Evolutionary conservation across 1,140 invertebrate genomes (phyloP).

Genomic region (Drosophila suzukii): DNA sequence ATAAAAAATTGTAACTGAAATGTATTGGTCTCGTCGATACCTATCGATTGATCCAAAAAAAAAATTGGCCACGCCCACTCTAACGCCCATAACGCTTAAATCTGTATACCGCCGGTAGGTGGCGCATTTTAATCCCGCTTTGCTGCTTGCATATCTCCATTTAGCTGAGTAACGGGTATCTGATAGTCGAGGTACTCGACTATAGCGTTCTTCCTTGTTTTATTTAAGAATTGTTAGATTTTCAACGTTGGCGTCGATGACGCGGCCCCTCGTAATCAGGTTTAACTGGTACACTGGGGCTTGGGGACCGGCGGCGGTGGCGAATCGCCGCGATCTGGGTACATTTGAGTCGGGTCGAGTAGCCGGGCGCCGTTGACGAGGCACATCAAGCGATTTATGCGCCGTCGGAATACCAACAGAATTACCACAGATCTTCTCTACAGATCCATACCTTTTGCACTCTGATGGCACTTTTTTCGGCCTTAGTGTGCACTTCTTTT

Average conservation of each 20-base stretch:
- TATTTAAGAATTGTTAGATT: slow-evolving; percentile 73
- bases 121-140: too few species aligned
- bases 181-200: too few species aligned
- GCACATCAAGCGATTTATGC: slow-evolving; percentile 47
- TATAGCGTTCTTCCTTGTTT: too few species aligned
- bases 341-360: slow-evolving; percentile 28
- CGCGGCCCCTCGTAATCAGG: slow-evolving; percentile 65
- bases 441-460: slow-evolving; percentile 13
- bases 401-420: slow-evolving; percentile 35
- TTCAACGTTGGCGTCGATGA: slow-evolving; percentile 36
- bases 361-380: slow-evolving; percentile 40
- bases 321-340: slow-evolving; percentile 16
- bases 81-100: too few species aligned
- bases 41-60: too few species aligned
- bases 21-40: too few species aligned
- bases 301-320: slow-evolving; percentile 11
- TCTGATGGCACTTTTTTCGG: not conserved
- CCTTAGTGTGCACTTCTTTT: not conserved
- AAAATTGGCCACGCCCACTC: too few species aligned
- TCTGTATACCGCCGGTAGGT: too few species aligned
- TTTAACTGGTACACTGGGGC: slow-evolving; percentile 70
- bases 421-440: slow-evolving; percentile 23
- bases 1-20: too few species aligned
- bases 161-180: too few species aligned
- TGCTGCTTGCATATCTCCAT: too few species aligned